Percentiles rank a stretch among this genome's conserved stretches.
Evolutionary conservation across 2,797 vertebrate genomes (phyloP).

Genomic region (Ciconia nigra): DNA sequence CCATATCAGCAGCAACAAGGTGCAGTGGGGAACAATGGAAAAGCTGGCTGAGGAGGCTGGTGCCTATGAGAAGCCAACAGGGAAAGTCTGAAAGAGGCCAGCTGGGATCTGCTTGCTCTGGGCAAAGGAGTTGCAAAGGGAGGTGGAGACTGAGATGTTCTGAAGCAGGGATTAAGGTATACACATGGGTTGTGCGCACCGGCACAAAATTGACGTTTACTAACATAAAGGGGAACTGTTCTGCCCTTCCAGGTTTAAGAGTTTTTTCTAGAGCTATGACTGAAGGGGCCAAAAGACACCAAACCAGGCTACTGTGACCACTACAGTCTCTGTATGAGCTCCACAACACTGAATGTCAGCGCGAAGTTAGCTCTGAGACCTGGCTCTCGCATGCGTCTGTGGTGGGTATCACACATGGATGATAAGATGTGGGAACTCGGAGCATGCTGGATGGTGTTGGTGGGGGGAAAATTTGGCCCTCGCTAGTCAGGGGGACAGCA

Average conservation of each 20-base stretch:
- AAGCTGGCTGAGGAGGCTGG: not conserved
- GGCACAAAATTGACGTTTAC: not conserved
- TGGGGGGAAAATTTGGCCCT: not conserved
- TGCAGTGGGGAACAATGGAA: not conserved
- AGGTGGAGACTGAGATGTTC: not conserved
- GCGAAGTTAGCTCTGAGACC: not conserved
- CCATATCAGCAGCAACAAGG: not conserved
- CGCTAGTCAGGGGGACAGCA: not conserved
- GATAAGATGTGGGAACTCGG: not conserved
- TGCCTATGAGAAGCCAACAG: not conserved
- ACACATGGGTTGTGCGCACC: rapidly evolving
- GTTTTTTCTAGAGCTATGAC: not conserved
- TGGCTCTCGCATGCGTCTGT: rapidly evolving
- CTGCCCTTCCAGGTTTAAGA: not conserved
- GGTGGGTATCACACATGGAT: rapidly evolving
- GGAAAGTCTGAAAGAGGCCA: not conserved
- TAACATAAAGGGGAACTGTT: not conserved
- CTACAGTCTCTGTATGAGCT: rapidly evolving
- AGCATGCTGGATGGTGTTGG: not conserved
- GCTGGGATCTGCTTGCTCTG: not conserved
- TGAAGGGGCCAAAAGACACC: not conserved
- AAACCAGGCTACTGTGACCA: not conserved
- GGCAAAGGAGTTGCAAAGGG: not conserved
- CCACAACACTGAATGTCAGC: rapidly evolving
- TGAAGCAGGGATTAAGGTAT: not conserved